These are phyloP conservation scores for Limnephilus rhombicus DNA, from an alignment of 2,888 invertebrate species.

Conservation along the genomic window DNA sequence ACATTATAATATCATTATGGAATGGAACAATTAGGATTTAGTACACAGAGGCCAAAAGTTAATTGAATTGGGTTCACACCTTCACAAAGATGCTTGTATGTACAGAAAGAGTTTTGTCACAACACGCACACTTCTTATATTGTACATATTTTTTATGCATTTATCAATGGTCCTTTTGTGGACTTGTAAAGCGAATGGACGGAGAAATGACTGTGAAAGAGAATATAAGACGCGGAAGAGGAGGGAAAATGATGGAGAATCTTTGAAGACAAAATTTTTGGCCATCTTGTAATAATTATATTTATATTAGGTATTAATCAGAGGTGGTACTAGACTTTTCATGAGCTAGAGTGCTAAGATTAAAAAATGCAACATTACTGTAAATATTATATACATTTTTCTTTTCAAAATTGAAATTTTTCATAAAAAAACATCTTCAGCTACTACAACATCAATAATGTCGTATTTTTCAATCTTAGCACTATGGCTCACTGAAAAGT, in stretches of 20 bases:
- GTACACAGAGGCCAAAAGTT: not conserved
- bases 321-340: too few relatives aligned
- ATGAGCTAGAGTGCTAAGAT: too few relatives aligned
- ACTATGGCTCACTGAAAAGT: too few relatives aligned
- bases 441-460: too few relatives aligned
- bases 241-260: not conserved
- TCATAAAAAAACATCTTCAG: too few relatives aligned
- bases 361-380: too few relatives aligned
- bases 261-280: not conserved
- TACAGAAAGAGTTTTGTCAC: not conserved
- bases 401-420: too few relatives aligned
- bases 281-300: not conserved
- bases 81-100: not conserved
- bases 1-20: not conserved
- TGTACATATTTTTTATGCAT: not conserved
- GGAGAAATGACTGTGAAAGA: not conserved
- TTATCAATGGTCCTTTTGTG: not conserved
- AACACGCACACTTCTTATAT: not conserved
- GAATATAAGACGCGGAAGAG: not conserved
- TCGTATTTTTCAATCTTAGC: too few relatives aligned
- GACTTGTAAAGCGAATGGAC: not conserved
- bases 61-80: not conserved
- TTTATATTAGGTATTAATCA: not conserved
- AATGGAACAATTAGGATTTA: not conserved
- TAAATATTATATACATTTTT: too few relatives aligned